Base-by-base conservation (phyloP, 1,140 invertebrate species). In the Vanessa atalanta region DNA sequence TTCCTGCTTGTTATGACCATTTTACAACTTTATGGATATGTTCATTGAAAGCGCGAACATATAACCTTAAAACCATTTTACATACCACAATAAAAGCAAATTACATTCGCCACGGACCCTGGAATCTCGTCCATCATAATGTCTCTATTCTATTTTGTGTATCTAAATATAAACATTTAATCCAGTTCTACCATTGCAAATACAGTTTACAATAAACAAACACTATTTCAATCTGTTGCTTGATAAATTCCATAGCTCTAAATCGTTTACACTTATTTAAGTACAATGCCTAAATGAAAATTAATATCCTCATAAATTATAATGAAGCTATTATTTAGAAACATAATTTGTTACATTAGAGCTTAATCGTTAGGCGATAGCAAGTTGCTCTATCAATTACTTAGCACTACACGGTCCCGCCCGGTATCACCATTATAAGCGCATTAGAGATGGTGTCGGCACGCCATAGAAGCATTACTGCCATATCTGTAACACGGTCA, bases 401-500 rank as follows among this genome's bases (percentile, higher is more conserved):
- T 90, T 88, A 87, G 82, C 83, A 83, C 80, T 79, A 75, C 87
- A 83, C 77, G 78, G 80, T 81, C 77, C 78, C 76, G 78, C 77
- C 83, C 84, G 83, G 85, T 86, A 89, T 86, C 79, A 81, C 84
- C 79, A 90, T 90, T 92, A 92, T 90, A 92, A 90, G 77, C 79
- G 80, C 88, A 90, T 92, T 91, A 92, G 86, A 87, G 83, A 88
- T 86, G 84, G 84, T 86, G 83, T 78, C 82, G 80, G 85, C 90
- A 92, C 89, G 90, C 88, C 83, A 92, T 89, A 82, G 77, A 82
- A 73, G 79, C 90, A 91, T 92, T 92, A 91, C 88, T 76, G 83
- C 70, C 82, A 82, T 57, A 23, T 57, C 80, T 80, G 82, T 91
- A 92, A 92, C 90, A 90, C 90, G 90, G 90, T 91, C 89, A 92